Evolutionary conservation across 1,140 invertebrate species (phyloP).

Genomic region (roundworm (Caenorhabditis elegans)): WBcel235 BX284602.5:6446001-6446500

Average conservation of each 20-base stretch:
- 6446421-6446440: background rate
- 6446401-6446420: background rate
- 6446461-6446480: conserved; percentile 42
- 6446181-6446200: background rate
- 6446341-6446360: too few species aligned
- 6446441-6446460: conserved; percentile 20
- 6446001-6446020: background rate
- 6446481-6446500: conserved; percentile 28
- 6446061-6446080: conserved; percentile 18
- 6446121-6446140: background rate
- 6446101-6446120: background rate
- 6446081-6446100: background rate
- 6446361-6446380: background rate
- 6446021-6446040: conserved; percentile 6
- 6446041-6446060: background rate
- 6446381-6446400: too few species aligned
- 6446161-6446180: too few species aligned
- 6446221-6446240: background rate
- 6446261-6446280: background rate
- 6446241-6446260: background rate
- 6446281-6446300: background rate
- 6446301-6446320: background rate
- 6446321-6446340: too few species aligned
- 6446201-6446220: background rate
- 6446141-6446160: background rate